Evolutionary conservation across 2,888 invertebrate species (phyloP), one percentile per base, ranked within the genome.

Genomic region (Oligia strigilis): DNA sequence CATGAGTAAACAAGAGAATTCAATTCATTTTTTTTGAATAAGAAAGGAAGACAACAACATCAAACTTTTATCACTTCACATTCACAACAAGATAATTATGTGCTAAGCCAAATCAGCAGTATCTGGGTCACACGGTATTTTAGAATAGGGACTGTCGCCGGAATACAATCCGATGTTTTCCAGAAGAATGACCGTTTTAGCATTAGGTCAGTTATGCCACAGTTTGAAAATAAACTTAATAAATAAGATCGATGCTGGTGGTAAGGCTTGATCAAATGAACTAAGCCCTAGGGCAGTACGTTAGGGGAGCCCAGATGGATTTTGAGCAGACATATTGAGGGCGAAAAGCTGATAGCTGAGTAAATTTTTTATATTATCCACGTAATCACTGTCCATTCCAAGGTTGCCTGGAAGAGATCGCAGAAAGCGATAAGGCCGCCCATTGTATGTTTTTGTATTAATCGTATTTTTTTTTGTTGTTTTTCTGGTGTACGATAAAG

Each of bases 111-210:
- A 71, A 70, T 65, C n/a, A 17, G 46, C 14, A 29, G 14, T 73
- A 85, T 71, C n/a, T 85, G 29, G 85, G 85, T 85, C 82, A 86
- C 77, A 80, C 75, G 66, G 43, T 85, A 85, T 83, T 86, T 85
- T 73, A 77, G 70, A 69, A 71, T 76, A 78, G 80, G 83, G n/a
- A 83, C 75, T 78, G 81, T 86, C 83, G 65, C 40, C 43, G 62
- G 55, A 77, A 80, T 36, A 85, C 78, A 78, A 75, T 73, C 64
- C 72, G 43, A 58, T 65, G 67, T 75, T 75, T 72, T 77, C 66
- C 52, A 76, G 64, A 78, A 80, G 71, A 77, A 77, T 62, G 23
- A 9, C 46, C 58, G 69, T 60, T 77, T 80, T 72, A 83, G 72
- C 52, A 66, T 52, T 66, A 17, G 43, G 60, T 52, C 36, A 66